These are phyloP conservation scores for Volucella inanis DNA, from an alignment of 2,888 invertebrate species.

Conservation along the genomic window DNA sequence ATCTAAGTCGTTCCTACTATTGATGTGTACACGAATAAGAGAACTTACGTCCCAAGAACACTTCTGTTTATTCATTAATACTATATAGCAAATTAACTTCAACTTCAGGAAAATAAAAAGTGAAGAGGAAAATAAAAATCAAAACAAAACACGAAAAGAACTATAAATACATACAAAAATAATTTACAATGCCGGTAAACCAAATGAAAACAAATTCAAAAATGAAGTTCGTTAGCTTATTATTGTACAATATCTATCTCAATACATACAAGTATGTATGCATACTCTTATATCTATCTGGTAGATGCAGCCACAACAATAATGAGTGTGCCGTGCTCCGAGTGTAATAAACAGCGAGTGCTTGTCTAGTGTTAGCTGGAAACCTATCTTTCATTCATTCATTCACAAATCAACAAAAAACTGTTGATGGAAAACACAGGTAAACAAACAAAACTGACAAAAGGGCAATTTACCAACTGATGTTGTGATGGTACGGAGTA, in stretches of 20 bases:
- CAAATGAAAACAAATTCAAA: slow-evolving; percentile 54
- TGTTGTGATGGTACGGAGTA: too few relatives aligned
- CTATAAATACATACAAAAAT: neutral
- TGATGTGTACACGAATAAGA: too few relatives aligned
- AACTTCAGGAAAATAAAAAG: neutral
- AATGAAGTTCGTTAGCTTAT: slow-evolving; percentile 48
- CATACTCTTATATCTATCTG: neutral
- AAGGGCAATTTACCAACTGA: slow-evolving; percentile 10
- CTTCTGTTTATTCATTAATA: too few relatives aligned
- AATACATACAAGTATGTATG: too few relatives aligned
- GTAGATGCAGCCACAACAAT: neutral
- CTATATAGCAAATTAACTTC: too few relatives aligned
- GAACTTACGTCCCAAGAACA: too few relatives aligned
- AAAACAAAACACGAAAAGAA: slow-evolving; percentile 1
- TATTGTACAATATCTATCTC: neutral
- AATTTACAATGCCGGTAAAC: slow-evolving; percentile 50
- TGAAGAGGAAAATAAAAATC: neutral
- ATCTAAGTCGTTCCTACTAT: too few relatives aligned
- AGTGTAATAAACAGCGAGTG: neutral
- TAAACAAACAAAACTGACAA: slow-evolving; percentile 47
- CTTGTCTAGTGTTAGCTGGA: slow-evolving; percentile 3
- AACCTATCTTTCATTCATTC: slow-evolving; percentile 44
- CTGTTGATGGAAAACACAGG: slow-evolving; percentile 43
- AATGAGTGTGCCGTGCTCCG: slow-evolving; percentile 3
- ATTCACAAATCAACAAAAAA: slow-evolving; percentile 59